Evolutionary conservation across 2,113 vertebrate species (phyloP).

Genomic region (Dicentrarchus labrax): DNA sequence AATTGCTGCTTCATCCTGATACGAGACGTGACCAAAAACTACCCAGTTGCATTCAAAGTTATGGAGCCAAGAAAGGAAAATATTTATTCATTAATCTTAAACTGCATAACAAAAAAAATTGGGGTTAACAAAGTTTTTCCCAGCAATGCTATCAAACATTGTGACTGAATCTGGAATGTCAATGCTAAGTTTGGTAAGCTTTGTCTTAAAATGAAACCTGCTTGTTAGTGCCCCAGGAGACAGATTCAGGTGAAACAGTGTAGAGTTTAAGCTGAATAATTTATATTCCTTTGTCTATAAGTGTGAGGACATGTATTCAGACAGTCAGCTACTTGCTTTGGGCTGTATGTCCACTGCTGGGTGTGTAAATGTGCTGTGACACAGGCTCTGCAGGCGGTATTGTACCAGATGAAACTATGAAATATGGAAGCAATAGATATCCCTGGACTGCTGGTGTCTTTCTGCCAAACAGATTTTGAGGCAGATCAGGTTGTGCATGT

Average conservation of each 20-base stretch:
- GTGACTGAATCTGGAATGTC: neutral
- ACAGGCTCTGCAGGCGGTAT: neutral
- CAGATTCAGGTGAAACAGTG: too few species aligned
- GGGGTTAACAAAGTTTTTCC: slow-evolving; percentile 15
- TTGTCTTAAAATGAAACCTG: neutral
- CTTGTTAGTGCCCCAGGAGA: neutral
- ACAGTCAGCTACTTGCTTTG: neutral
- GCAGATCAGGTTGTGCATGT: neutral
- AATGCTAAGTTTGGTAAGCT: neutral
- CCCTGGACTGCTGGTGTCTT: slow-evolving; percentile 1
- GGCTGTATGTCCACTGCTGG: neutral
- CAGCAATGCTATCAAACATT: neutral
- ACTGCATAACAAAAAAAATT: slow-evolving; percentile 16
- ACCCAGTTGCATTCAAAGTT: neutral
- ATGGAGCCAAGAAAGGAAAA: slow-evolving; percentile 22
- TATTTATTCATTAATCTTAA: slow-evolving; percentile 44
- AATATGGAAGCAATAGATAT: neutral
- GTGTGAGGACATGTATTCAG: neutral
- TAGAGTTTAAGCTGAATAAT: neutral
- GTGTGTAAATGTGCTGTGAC: too few species aligned
- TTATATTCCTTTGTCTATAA: neutral
- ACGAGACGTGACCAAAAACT: neutral
- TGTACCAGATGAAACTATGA: neutral
- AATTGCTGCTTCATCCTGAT: neutral
- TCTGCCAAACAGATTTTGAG: slow-evolving; percentile 9